These are phyloP conservation scores for Pipistrellus pipistrellus DNA, from an alignment of 2,797 vertebrate species.

Conservation along the genomic window DNA sequence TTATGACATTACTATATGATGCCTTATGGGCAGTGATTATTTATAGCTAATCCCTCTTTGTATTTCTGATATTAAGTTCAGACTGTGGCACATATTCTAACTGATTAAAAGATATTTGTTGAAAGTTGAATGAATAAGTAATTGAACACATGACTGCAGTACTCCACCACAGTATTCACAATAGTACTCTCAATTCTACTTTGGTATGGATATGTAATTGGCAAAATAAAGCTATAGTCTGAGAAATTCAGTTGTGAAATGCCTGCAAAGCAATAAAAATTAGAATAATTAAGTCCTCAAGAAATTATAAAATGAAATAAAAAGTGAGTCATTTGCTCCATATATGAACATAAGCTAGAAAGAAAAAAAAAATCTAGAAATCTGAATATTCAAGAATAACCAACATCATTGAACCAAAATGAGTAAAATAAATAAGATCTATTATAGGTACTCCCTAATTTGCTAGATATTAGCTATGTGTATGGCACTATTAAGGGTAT, in stretches of 20 bases:
- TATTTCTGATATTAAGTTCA: background rate
- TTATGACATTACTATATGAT: background rate
- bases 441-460: constrained; percentile 19
- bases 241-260: constrained; percentile 28
- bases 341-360: background rate
- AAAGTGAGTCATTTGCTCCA: background rate
- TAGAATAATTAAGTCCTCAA: background rate
- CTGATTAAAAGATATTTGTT: constrained; percentile 23
- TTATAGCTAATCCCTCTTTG: background rate
- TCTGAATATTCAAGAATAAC: background rate
- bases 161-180: background rate
- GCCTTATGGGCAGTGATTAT: background rate
- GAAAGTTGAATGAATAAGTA: constrained; percentile 41
- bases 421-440: background rate
- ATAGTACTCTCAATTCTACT: background rate
- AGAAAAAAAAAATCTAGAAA: background rate
- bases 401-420: constrained; percentile 38
- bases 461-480: background rate
- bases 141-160: background rate
- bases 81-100: background rate
- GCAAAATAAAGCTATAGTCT: constrained; percentile 30
- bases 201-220: background rate
- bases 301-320: constrained; percentile 34
- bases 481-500: background rate
- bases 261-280: background rate